phyloP scores from a whole-genome alignment of 2,888 invertebrate species.

The Hypomecis punctinalis region DNA sequence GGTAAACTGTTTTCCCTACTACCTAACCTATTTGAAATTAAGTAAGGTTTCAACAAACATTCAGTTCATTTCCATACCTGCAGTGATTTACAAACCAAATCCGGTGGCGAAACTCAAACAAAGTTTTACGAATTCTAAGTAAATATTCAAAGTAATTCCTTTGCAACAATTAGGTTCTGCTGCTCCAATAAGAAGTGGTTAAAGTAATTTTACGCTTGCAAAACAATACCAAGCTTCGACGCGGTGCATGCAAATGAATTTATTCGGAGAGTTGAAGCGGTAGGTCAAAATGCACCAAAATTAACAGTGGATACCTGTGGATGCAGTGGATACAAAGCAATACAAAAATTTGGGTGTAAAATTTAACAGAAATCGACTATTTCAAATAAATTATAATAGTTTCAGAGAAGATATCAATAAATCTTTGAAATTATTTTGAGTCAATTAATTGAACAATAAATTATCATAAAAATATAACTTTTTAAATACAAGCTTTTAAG shows the following conservation, averaged over 20 bases:
- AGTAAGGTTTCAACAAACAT: not conserved
- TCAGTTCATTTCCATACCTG: not conserved
- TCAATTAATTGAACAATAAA: too few relatives aligned
- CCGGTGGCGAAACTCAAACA: not conserved
- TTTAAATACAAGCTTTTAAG: too few relatives aligned
- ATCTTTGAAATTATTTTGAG: too few relatives aligned
- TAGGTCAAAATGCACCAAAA: not conserved
- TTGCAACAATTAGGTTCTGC: conserved; percentile 23
- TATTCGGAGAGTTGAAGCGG: conserved; percentile 30
- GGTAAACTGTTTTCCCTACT: too few relatives aligned
- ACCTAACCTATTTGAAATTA: too few relatives aligned
- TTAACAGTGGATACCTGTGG: too few relatives aligned
- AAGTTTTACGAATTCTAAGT: conserved; percentile 3
- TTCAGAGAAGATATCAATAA: too few relatives aligned
- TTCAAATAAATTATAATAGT: too few relatives aligned
- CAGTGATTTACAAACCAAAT: conserved; percentile 10
- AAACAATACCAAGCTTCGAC: conserved; percentile 34
- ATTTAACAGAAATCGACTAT: too few relatives aligned
- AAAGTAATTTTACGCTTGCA: conserved; percentile 33
- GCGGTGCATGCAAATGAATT: conserved; percentile 38
- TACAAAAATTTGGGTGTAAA: too few relatives aligned
- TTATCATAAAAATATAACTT: too few relatives aligned
- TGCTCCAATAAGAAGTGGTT: conserved; percentile 24
- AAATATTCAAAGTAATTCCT: conserved; percentile 26
- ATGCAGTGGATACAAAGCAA: too few relatives aligned